Percentiles rank a stretch among this genome's conserved stretches.
Evolutionary conservation across 2,113 vertebrate genomes (phyloP).

Genomic region (Columbina picui): DNA sequence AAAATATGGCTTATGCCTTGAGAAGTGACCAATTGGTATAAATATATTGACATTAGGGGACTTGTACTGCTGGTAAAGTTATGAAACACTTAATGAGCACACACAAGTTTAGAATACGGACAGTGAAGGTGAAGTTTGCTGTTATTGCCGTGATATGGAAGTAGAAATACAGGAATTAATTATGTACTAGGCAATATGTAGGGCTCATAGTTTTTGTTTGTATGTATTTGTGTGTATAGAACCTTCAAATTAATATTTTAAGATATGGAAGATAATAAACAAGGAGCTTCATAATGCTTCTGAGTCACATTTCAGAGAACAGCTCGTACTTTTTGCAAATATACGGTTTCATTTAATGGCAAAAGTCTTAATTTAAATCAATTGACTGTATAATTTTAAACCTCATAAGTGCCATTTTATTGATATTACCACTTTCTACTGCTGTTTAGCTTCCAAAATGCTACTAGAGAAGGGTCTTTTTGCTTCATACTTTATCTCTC

Average conservation of each 20-base stretch:
- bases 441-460: background rate
- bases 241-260: background rate
- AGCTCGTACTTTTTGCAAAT: background rate
- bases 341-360: background rate
- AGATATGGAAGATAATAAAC: background rate
- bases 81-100: background rate
- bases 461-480: background rate
- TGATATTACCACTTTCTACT: background rate
- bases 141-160: background rate
- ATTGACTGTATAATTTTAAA: background rate
- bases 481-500: background rate
- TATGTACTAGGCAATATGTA: background rate
- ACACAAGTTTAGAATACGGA: background rate
- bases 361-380: background rate
- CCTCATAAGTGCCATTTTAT: background rate
- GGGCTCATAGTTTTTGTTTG: background rate
- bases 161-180: background rate
- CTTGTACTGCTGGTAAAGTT: background rate
- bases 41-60: background rate
- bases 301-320: background rate
- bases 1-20: background rate
- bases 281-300: background rate
- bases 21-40: background rate
- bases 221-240: background rate
- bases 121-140: background rate